Evolutionary conservation across 92 coral and sea anemone genomes (phyloP), one percentile per base, ranked within the genome.

Genomic region (Porites lobata): DNA sequence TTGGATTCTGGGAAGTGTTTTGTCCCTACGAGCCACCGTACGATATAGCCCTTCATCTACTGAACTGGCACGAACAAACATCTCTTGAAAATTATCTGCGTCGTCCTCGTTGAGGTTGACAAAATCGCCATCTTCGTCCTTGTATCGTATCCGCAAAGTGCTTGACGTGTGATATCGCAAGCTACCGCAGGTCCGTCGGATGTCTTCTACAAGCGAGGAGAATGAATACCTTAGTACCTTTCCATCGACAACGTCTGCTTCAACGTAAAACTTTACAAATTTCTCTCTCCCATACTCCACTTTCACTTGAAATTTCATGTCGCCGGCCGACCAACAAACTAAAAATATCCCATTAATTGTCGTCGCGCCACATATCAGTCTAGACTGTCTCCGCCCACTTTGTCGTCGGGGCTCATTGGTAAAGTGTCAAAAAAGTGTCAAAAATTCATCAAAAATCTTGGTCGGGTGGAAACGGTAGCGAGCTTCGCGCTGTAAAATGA

Each of bases 81-180:
- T 89, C 21, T 89, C 88, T 72, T 80, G 78, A 67, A 88, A 83
- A 38, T 78, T 84, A 29, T 83, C 94, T 19, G 75, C 65, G 43
- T 32, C 4, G 43, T 84, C 94, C 72, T 76, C 66, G 29, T 74
- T 77, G 21, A 92, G 64, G 53, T 92, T 92, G 22, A 92, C 91
- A 64, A 70, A 76, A 67, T 77, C 72, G 89, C 85, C 89, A 87
- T 32, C 91, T 83, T 91, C 80, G 80, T 88, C 92, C 51, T 76
- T 89, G 80, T 83, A 92, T 82, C 79, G 63, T 32, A 88, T 67
- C 7, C 92, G 89, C 87, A 88, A 65, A 63, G 82, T 90, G 59
- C 77, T 80, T 61, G 90, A 57, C 65, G 79, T 68, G 65, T 72
- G 86, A 78, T 88, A 90, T 75, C 75, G 67, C 78, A 89, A 78